phyloP scores from a whole-genome alignment of 2,888 invertebrate species.

The Diaphora mendica region DNA sequence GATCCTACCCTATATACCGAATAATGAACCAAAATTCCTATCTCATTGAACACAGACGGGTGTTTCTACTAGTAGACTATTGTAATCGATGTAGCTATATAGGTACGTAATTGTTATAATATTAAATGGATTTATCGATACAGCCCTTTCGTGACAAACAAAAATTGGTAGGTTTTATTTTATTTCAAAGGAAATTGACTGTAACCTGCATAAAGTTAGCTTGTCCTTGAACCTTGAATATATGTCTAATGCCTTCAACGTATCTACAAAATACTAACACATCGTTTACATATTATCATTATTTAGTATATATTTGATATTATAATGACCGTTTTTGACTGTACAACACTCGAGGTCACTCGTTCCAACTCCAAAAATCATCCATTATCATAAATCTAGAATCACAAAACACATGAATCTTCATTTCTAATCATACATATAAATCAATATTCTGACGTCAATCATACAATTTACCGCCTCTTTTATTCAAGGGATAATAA shows the following conservation, averaged over 20 bases:
- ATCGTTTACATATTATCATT: constrained; percentile 56
- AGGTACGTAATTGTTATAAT: constrained; percentile 11
- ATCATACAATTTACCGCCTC: constrained; percentile 23
- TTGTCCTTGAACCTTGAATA: constrained; percentile 51
- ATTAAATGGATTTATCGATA: constrained; percentile 24
- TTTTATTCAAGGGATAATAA: constrained; percentile 9
- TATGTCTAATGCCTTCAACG: constrained; percentile 34
- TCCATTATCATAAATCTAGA: constrained; percentile 46
- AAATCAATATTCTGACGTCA: constrained; percentile 38
- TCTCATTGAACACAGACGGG: neutral
- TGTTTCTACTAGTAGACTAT: neutral
- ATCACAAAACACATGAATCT: constrained; percentile 35
- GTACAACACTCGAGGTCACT: constrained; percentile 34
- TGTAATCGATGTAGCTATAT: constrained; percentile 14
- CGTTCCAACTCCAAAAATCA: constrained; percentile 45
- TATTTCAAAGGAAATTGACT: constrained; percentile 40
- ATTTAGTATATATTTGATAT: constrained; percentile 43
- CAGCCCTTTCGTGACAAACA: constrained; percentile 46
- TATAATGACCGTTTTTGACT: constrained; percentile 50
- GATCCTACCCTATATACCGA: too few relatives aligned
- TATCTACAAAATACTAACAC: constrained; percentile 51
- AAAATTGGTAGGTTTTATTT: constrained; percentile 39
- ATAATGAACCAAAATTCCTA: neutral
- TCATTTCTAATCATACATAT: constrained; percentile 37
- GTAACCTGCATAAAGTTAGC: constrained; percentile 44